Base-by-base conservation (phyloP, 2,797 vertebrate genomes). In the Taenioides sp. region DNA sequence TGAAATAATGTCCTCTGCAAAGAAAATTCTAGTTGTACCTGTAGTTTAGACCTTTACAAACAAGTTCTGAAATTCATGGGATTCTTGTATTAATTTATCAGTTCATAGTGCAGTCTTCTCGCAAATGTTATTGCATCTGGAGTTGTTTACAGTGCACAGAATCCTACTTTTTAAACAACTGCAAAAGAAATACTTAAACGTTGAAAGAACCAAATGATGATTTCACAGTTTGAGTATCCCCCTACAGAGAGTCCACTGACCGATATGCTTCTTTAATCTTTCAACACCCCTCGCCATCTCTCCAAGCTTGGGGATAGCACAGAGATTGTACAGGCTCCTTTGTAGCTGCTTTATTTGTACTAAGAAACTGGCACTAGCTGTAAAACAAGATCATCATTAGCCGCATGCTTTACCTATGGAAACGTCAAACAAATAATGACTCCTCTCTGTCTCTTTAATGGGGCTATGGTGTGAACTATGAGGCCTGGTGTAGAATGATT, bases 401-500 rank as follows among this genome's bases (percentile, higher is more conserved):
- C 75, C 70, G 25, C 57, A 28, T 59, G 71, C 58, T 75, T 55
- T 70, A 73, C 64, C 69, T 50, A 72, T 9, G 37, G 70, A 74
- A 72, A 80, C 62, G 78, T 58, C 66, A 71, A 27, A 4, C 25
- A 59, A 28, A 28, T 82, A 81, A 84, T 76, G 84, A 84, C 87
- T 80, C 65, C 67, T 80, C 72, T 83, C 64, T 74, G 73, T 83
- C 82, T 79, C 76, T 78, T 79, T 78, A 78, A 75, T 74, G 60
- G 55, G 75, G 80, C 72, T 67, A 43, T 71, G 65, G 71, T 80
- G 71, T 79, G 73, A 86, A 84, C 61, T 80, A 79, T 79, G 87
- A 84, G 80, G 77, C 82, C 71, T 74, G 76, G 81, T 61, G 80
- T 68, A 58, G 60, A 78, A 79, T 87, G 80, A 89, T 90, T 90